Percentiles rank a stretch among this genome's conserved stretches.
Evolutionary conservation across 2,888 invertebrate genomes (phyloP).

Genomic region (Syrphus vitripennis): DNA sequence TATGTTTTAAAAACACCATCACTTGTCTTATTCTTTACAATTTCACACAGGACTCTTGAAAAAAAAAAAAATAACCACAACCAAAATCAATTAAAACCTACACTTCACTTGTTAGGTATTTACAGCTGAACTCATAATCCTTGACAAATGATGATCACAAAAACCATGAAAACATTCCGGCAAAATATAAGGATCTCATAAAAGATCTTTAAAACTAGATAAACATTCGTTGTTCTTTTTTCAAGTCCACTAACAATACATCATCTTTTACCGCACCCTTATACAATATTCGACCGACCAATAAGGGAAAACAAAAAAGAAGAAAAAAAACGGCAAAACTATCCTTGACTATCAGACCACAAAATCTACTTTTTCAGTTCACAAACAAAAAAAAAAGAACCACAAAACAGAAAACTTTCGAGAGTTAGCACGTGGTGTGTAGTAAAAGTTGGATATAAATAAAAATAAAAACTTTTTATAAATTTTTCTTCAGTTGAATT

Average conservation of each 20-base stretch:
- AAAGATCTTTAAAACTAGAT: conserved; percentile 36
- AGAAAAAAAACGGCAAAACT: conserved; percentile 37
- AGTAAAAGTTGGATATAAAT: conserved; percentile 42
- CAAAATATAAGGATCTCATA: conserved; percentile 53
- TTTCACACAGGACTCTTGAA: not conserved
- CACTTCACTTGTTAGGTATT: not conserved
- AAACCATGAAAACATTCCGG: conserved; percentile 9
- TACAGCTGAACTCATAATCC: conserved; percentile 7
- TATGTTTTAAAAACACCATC: not conserved
- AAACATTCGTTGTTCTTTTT: not conserved
- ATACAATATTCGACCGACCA: not conserved
- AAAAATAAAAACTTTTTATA: conserved; percentile 51
- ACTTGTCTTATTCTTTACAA: conserved; percentile 6
- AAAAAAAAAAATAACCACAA: not conserved
- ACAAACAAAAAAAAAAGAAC: conserved; percentile 4
- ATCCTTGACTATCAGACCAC: conserved; percentile 55
- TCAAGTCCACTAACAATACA: conserved; percentile 54
- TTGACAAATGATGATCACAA: conserved; percentile 56
- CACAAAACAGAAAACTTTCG: conserved; percentile 1
- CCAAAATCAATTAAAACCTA: not conserved
- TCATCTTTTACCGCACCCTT: conserved; percentile 18
- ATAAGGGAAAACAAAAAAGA: not conserved
- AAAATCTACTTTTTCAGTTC: conserved; percentile 55
- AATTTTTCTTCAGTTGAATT: conserved; percentile 51
- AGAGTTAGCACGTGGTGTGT: conserved; percentile 57